phyloP scores from a whole-genome alignment of 2,888 invertebrate species.

The Aporophyla lueneburgensis region DNA sequence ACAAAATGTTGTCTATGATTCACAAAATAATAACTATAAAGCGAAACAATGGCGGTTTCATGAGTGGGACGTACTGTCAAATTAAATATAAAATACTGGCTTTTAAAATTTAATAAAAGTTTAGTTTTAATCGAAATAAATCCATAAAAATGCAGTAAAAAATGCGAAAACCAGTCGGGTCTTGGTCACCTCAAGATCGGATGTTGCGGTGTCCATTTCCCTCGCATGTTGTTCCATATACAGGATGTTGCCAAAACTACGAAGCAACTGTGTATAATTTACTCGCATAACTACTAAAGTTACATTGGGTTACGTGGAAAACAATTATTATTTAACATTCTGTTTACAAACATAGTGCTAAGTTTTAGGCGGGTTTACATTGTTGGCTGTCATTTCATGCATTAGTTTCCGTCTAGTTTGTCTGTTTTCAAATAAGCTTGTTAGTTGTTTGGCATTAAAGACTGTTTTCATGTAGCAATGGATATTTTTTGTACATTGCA shows the following conservation, averaged over 20 bases:
- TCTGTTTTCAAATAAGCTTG: constrained; percentile 28
- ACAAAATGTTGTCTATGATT: neutral
- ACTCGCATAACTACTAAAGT: constrained; percentile 75
- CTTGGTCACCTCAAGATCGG: constrained; percentile 75
- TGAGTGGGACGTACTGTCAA: constrained; percentile 49
- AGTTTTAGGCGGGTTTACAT: constrained; percentile 65
- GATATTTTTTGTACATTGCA: neutral
- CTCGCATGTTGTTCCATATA: constrained; percentile 79
- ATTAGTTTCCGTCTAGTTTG: constrained; percentile 38
- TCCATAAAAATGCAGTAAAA: constrained; percentile 64
- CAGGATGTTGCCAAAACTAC: constrained; percentile 90
- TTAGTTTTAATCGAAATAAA: constrained; percentile 45
- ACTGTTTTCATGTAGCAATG: neutral
- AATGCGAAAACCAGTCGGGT: constrained; percentile 55
- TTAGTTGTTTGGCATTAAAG: neutral
- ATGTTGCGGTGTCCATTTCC: constrained; percentile 90
- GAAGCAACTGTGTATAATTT: constrained; percentile 75
- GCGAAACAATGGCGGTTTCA: constrained; percentile 26
- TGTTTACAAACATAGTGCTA: constrained; percentile 70
- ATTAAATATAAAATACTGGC: constrained; percentile 41
- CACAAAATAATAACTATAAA: constrained; percentile 2
- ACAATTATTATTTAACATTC: constrained; percentile 76
- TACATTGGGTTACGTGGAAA: constrained; percentile 77
- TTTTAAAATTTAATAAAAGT: constrained; percentile 14
- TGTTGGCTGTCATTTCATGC: constrained; percentile 60